These are phyloP conservation scores for Netelia inedita DNA, from an alignment of 2,888 invertebrate genomes.

Conservation along the genomic window DNA sequence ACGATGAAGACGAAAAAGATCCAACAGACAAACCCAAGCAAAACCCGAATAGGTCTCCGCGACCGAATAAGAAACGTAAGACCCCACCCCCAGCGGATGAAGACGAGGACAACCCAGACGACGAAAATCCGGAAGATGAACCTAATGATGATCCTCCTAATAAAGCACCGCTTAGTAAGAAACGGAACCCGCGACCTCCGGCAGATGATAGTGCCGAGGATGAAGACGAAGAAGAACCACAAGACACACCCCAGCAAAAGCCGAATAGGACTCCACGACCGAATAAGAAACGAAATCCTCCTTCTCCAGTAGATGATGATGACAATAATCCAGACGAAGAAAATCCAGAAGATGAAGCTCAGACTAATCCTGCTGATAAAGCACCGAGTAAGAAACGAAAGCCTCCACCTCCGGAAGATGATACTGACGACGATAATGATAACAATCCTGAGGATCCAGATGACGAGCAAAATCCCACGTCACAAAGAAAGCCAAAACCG, in stretches of 20 bases:
- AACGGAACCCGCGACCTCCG: conserved; percentile 29
- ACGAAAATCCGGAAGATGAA: conserved; percentile 21
- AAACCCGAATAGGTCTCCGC: conserved; percentile 3
- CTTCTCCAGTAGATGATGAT: conserved; percentile 3
- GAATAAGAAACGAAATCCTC: conserved; percentile 2
- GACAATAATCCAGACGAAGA: conserved; percentile 13
- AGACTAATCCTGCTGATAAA: conserved; percentile 23
- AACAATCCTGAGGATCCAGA: conserved; percentile 36
- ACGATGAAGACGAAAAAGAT: conserved; percentile 33
- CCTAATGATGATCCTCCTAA: conserved; percentile 15
- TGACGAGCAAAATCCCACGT: conserved; percentile 18
- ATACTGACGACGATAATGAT: conserved; percentile 8
- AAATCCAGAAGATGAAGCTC: not conserved
- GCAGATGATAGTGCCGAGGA: conserved; percentile 32
- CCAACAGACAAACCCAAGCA: conserved; percentile 27
- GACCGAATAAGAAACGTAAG: conserved; percentile 15
- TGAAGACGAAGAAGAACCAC: conserved; percentile 34
- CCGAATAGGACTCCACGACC: conserved; percentile 1
- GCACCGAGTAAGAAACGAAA: conserved; percentile 31
- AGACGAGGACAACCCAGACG: conserved; percentile 2
- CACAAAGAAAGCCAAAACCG: conserved; percentile 25
- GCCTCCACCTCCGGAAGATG: conserved; percentile 3
- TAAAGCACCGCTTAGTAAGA: conserved; percentile 7
- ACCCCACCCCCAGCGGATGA: conserved; percentile 7
- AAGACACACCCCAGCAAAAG: conserved; percentile 22